Percentiles rank a stretch among this genome's conserved stretches.
phyloP scores from a whole-genome alignment of 1,140 invertebrate species.

The Chironomus tepperi region DNA sequence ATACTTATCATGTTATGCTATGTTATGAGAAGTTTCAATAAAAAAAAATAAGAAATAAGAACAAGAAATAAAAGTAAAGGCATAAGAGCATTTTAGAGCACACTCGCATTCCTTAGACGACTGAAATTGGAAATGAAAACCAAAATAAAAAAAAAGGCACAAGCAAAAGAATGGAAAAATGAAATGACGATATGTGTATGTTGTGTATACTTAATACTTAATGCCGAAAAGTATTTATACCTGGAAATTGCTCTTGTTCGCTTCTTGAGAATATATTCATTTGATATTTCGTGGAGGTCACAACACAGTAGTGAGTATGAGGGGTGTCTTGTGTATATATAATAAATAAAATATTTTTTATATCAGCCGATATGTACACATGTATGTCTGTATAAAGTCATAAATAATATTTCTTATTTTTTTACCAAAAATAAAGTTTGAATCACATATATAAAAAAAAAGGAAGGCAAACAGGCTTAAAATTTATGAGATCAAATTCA shows the following conservation, averaged over 20 bases:
- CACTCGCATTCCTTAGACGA: neutral
- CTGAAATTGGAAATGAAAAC: neutral
- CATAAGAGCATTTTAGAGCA: constrained; percentile 5
- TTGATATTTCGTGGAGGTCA: neutral
- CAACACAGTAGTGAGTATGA: constrained; percentile 3
- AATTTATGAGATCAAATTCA: constrained; percentile 5
- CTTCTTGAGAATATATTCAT: too few species aligned
- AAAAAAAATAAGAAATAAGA: neutral
- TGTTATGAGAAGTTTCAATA: neutral
- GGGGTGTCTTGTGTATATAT: constrained; percentile 4
- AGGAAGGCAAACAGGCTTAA: neutral
- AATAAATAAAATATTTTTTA: neutral
- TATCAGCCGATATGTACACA: neutral
- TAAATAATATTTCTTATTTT: constrained; percentile 15
- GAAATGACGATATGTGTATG: too few species aligned
- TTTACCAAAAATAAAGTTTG: neutral
- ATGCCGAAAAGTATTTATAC: constrained; percentile 13
- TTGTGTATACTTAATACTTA: neutral
- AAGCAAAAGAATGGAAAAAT: neutral
- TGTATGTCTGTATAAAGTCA: neutral
- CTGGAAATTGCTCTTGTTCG: constrained; percentile 1
- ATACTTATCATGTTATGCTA: constrained; percentile 13
- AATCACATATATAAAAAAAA: neutral
- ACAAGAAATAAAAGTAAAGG: neutral
- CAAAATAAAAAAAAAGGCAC: neutral